Evolutionary conservation across 2,888 invertebrate species (phyloP), one percentile per base, ranked within the genome.

Genomic region (Nowickia ferox): DNA sequence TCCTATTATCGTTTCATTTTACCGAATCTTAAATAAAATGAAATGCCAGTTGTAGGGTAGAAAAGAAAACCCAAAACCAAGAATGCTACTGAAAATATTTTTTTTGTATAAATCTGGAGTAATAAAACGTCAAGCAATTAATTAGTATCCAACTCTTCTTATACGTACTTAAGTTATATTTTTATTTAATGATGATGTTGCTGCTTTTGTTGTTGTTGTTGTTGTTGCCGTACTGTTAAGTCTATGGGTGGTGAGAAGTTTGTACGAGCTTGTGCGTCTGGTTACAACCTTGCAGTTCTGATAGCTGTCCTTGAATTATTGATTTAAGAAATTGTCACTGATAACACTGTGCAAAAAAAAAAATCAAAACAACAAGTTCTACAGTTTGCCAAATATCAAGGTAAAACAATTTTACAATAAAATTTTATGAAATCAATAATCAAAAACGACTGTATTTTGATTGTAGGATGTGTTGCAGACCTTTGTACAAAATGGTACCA

Each of bases 121-220:
- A 84, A 57, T 57, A 78, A 71, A 84, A 81, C 78, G 74, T 74
- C 61, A 61, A 83, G 79, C 76, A 87, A 84, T 87, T 82, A 87
- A 87, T 84, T 82, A 84, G 77, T 81, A 81, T 77, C 86, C 84
- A 84, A 55, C 69, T 69, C 65, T 65, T 69, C 65, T 84, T 69
- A 74, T 74, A 65, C 71, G 68, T 69, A 69, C 76, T 65, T 79
- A 77, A 80, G 72, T 57, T 68, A 75, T 76, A 22, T 53, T 17
- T 59, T 17, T 71, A 77, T 59, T 71, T 42, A n/a, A 44, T 72
- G 19, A 44, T 68, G 71, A 65, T 68, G 38, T 38, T 55, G 4
- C 13, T 44, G 38, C 19, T 44, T 9, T n/a, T 38, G 8, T 46
- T 46, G 19, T n/a, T 63, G 40, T 42, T n/a, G 10, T 22, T 38